Evolutionary conservation across 2,888 invertebrate genomes (phyloP), one percentile per base, ranked within the genome.

Genomic region (Drosophila borborema): DNA sequence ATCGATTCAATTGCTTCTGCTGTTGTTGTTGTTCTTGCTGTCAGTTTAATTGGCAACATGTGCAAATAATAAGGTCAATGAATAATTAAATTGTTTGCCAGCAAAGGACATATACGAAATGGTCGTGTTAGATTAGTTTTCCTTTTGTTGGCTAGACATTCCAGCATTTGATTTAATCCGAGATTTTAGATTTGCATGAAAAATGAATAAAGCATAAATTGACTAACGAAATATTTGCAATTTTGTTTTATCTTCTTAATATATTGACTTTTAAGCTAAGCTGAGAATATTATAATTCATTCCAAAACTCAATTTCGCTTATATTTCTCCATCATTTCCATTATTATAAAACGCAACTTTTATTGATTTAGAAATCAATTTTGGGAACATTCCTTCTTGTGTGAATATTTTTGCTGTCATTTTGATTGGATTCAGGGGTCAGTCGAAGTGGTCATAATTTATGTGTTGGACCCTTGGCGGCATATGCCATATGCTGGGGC

Each of bases 41-140:
- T 54, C 76, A 77, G 64, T 65, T 71, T 68, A 79, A 89, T 89
- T 84, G 86, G 54, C 66, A 66, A 81, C 78, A 79, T 87, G 71
- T 72, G 60, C 55, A 72, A 85, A 73, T 69, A 87, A 81, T 72
- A 63, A 69, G 60, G 62, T 55, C 72, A 78, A 69, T 89, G 68
- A 85, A 84, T 84, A 73, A 78, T 81, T 87, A 64, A 72, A 74
- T 64, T 58, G 59, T 65, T 63, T 51, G 45, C 60, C 12, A 72
- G 58, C 59, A 51, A 56, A 54, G 9, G 14, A 31, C 58, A 23
- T 53, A 10, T 31, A 14, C 48, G 48, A 18, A 45, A n/a, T 18
- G 38, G 2, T 8, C 34, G 38, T n/a, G n/a, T 4, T 0, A 8
- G 9, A 31, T 3, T 14, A 16, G n/a, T 36, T 20, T 9, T 7